Evolutionary conservation across 2,797 vertebrate species (phyloP), one percentile per base, ranked within the genome.

Genomic region (Pipistrellus pipistrellus): DNA sequence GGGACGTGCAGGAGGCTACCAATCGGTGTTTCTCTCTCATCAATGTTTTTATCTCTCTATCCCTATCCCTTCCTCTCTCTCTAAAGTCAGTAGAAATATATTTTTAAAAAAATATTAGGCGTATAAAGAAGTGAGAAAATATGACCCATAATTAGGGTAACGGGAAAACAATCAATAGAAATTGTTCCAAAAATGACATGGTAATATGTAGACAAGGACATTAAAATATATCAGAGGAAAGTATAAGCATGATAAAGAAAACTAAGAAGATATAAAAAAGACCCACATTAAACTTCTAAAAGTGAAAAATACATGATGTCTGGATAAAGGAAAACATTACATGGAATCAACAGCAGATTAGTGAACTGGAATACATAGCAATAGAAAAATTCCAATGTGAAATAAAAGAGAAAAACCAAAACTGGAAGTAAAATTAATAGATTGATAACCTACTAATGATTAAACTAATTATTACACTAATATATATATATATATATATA

Each of bases 101-200:
- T 62, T 62, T 59, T 62, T 13, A n/a, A 14, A 30, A 62, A 30
- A 64, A 17, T 64, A 64, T 15, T 8, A 64, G 62, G 30, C 6
- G 32, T n/a, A 64, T 30, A 89, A 78, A 93, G 80, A 69, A 94
- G 55, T 13, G 46, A 89, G 21, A 46, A 64, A 82, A 32, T 64
- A 41, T 68, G n/a, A 68, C 14, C 57, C 25, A 32, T 35, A 57
- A 46, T 51, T 44, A 17, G 10, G 14, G 27, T 4, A 2, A 2
- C 2, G 5, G 4, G 14, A 18, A 41, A 27, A 4, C 10, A 85
- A 32, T 35, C 25, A 82, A 53, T 23, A 87, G 71, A 71, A 71
- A 53, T 77, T 77, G 17, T 83, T 89, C 83, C 30, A 72, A 53
- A 69, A 86, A 68, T 86, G n/a, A 82, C 30, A 81, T 27, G 35